These are phyloP conservation scores for Polymixis lichenea DNA, from an alignment of 2,888 invertebrate genomes.

Conservation along the genomic window DNA sequence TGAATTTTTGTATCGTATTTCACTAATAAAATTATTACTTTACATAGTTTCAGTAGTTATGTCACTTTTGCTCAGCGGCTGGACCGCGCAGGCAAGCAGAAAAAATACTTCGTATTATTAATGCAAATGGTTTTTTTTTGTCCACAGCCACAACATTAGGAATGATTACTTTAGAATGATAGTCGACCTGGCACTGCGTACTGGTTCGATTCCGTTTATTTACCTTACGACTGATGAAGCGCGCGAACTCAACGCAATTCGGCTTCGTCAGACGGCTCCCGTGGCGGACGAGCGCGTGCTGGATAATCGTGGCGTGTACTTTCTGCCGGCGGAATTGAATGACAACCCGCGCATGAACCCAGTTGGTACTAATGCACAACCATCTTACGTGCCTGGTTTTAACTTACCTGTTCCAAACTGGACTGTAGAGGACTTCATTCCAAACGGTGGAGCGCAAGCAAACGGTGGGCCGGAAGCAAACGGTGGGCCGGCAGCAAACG, in stretches of 20 bases:
- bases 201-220: conserved; percentile 5
- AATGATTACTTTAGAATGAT: conserved; percentile 20
- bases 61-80: too few relatives aligned
- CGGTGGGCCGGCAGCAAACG: too few relatives aligned
- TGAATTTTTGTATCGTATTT: not conserved
- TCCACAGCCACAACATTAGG: conserved; percentile 40
- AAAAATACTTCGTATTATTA: conserved; percentile 15
- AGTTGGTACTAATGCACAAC: not conserved
- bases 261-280: not conserved
- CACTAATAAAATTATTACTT: not conserved
- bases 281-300: not conserved
- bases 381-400: conserved; percentile 7
- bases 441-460: not conserved
- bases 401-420: conserved; percentile 5
- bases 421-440: not conserved
- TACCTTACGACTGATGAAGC: not conserved
- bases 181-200: not conserved
- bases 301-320: not conserved
- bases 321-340: not conserved
- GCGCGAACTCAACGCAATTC: not conserved
- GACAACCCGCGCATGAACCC: too few relatives aligned
- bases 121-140: conserved; percentile 43
- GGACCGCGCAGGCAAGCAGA: not conserved
- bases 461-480: not conserved
- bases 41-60: not conserved